Conservation (phyloP, 2,113 vertebrate genomes). For the Prinia subflava region DNA sequence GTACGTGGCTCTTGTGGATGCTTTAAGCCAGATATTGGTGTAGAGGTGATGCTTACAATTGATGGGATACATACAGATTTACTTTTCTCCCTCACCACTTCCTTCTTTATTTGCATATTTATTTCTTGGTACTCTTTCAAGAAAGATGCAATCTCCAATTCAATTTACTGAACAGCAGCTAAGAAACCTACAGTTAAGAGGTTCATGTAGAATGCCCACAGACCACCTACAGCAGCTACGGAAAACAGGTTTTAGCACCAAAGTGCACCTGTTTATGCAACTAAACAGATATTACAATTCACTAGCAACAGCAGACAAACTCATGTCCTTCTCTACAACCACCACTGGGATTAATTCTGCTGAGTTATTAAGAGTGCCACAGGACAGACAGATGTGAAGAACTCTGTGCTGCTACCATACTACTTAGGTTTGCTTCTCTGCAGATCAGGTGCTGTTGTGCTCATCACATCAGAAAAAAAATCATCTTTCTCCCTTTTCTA, state of each 20-base stretch:
- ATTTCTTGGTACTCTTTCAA: neutral
- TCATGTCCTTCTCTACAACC: neutral
- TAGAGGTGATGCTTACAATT: neutral
- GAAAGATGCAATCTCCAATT: neutral
- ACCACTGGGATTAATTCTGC: neutral
- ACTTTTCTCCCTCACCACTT: neutral
- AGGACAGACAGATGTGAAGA: neutral
- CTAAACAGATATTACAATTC: neutral
- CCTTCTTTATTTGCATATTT: neutral
- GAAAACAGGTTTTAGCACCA: neutral
- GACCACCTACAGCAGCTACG: neutral
- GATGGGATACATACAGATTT: neutral
- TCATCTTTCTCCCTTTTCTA: neutral
- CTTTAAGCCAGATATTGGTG: neutral
- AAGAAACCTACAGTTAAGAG: neutral
- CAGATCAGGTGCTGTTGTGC: neutral
- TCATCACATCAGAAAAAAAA: neutral
- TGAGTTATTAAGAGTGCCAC: neutral
- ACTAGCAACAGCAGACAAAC: neutral
- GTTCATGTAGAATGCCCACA: neutral
- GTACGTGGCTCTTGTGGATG: neutral
- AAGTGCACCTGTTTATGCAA: neutral
- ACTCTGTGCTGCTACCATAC: fast-evolving
- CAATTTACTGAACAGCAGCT: neutral
- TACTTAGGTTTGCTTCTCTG: neutral